Evolutionary conservation across 2,113 vertebrate species (phyloP).

Genomic region (Corapipo altera): DNA sequence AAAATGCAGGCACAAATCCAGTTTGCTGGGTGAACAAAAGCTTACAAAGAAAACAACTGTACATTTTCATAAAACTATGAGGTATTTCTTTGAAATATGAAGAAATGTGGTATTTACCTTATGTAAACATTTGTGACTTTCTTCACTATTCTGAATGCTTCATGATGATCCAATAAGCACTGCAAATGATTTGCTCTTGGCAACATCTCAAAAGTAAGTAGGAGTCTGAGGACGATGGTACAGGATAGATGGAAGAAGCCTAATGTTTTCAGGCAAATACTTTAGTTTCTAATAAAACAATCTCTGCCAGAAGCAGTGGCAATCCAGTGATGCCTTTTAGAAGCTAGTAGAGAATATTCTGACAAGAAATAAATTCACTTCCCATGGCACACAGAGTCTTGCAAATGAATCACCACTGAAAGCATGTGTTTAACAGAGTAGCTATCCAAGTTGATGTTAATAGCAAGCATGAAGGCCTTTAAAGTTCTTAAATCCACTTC

Average conservation of each 20-base stretch:
- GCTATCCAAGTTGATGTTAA: neutral
- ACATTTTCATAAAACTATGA: neutral
- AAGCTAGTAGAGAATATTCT: neutral
- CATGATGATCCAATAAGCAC: neutral
- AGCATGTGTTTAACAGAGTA: neutral
- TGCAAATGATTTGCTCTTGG: neutral
- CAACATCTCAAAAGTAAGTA: neutral
- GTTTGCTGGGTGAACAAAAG: neutral
- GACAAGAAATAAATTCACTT: neutral
- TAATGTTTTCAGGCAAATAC: neutral
- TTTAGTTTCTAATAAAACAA: neutral
- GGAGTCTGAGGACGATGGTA: neutral
- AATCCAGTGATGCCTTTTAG: neutral
- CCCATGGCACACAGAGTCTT: neutral
- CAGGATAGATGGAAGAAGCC: neutral
- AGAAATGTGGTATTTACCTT: neutral
- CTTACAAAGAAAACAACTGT: neutral
- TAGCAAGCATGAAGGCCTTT: neutral
- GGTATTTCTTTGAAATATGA: neutral
- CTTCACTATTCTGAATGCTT: neutral
- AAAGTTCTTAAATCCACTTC: conserved; percentile 32
- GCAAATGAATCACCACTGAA: neutral
- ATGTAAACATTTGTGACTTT: neutral
- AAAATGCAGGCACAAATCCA: neutral
- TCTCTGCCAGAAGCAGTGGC: neutral